Evolutionary conservation across 2,113 vertebrate genomes (phyloP).

Genomic region (Tragelaphus scriptus): DNA sequence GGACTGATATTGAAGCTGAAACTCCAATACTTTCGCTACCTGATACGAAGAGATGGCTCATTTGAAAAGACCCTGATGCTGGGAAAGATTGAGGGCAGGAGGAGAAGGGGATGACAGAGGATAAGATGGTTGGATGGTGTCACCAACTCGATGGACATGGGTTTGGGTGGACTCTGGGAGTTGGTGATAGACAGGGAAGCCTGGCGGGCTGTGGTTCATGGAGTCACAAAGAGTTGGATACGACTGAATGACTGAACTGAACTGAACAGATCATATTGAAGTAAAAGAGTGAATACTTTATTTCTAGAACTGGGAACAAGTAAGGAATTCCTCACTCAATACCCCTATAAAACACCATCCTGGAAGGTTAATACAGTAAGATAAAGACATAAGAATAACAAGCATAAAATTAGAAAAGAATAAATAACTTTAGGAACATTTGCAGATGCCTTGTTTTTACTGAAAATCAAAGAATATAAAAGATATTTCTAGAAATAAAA

Average conservation of each 20-base stretch:
- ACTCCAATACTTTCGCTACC: too few species aligned
- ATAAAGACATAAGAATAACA: neutral
- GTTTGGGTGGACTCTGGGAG: too few species aligned
- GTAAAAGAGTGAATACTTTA: neutral
- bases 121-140: too few species aligned
- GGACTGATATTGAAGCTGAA: too few species aligned
- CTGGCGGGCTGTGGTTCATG: too few species aligned
- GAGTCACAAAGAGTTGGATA: rapidly evolving
- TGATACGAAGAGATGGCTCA: too few species aligned
- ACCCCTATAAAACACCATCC: neutral
- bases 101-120: too few species aligned
- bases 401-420: neutral
- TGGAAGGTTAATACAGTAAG: neutral
- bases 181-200: too few species aligned
- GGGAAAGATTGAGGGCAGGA: too few species aligned
- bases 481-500: neutral
- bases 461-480: neutral
- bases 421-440: neutral
- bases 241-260: too few species aligned
- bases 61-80: too few species aligned
- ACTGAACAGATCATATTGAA: neutral
- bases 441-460: neutral
- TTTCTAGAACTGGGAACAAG: neutral
- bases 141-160: too few species aligned
- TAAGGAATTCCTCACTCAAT: neutral